Conservation (phyloP, 1,140 invertebrate genomes). For the Drosophila grimshawi region DNA sequence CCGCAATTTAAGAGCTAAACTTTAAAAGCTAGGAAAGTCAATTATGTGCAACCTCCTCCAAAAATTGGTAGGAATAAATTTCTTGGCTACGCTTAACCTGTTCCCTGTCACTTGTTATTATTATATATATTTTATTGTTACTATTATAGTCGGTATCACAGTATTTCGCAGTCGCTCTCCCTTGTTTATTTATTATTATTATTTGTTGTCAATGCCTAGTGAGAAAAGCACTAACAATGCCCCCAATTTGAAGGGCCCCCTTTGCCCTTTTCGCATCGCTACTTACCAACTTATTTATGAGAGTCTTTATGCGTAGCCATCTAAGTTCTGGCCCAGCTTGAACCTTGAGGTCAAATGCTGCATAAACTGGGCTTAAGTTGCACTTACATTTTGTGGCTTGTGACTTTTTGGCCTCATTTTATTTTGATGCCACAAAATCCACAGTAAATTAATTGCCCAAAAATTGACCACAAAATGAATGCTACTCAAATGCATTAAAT, state of each 20-base stretch:
- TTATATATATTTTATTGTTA: too few species aligned
- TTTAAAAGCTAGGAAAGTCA: too few species aligned
- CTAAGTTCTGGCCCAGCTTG: not conserved
- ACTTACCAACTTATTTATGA: constrained; percentile 40
- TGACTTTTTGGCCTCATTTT: constrained; percentile 1
- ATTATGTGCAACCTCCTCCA: too few species aligned
- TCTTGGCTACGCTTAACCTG: too few species aligned
- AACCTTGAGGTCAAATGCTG: constrained; percentile 57
- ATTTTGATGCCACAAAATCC: not conserved
- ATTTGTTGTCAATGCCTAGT: not conserved
- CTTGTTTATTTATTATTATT: not conserved
- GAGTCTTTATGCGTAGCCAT: constrained; percentile 33
- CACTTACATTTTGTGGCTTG: constrained; percentile 26
- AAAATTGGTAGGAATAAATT: too few species aligned
- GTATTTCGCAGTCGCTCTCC: too few species aligned
- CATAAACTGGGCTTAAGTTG: constrained; percentile 23
- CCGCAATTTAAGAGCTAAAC: too few species aligned
- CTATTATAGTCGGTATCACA: too few species aligned
- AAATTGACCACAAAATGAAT: constrained; percentile 17
- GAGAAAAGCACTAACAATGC: constrained; percentile 9
- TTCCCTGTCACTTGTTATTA: too few species aligned
- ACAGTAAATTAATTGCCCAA: constrained; percentile 26
- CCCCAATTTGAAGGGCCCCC: not conserved
- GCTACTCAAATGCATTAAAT: constrained; percentile 31
- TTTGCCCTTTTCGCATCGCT: not conserved